Percentiles rank a stretch among this genome's conserved stretches.
phyloP scores from a whole-genome alignment of 1,140 invertebrate genomes.

The Drosophila virilis region DNA sequence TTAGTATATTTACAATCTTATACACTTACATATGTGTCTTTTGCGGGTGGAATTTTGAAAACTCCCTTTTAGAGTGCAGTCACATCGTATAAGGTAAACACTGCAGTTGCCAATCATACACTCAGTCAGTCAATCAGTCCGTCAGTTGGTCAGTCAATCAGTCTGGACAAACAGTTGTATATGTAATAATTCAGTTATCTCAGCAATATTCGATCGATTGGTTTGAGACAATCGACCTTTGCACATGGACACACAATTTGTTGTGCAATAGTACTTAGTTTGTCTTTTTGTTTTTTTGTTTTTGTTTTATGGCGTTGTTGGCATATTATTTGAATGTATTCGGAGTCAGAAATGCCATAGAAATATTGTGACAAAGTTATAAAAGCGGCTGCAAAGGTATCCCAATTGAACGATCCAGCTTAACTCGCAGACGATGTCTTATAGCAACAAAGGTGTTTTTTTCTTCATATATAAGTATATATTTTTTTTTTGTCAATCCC shows the following conservation, averaged over 20 bases:
- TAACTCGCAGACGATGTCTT: slow-evolving; percentile 32
- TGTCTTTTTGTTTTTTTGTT: no score
- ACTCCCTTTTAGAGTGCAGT: no score
- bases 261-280: not conserved
- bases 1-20: no score
- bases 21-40: no score
- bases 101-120: no score
- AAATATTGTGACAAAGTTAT: slow-evolving; percentile 54
- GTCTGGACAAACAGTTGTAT: no score
- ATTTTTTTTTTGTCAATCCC: slow-evolving; percentile 34
- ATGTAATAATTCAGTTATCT: no score
- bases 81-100: no score
- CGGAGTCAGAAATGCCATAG: slow-evolving; percentile 22
- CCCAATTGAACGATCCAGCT: slow-evolving; percentile 40
- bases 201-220: not conserved
- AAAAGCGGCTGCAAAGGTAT: slow-evolving; percentile 17
- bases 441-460: slow-evolving; percentile 37
- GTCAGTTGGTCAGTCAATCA: no score
- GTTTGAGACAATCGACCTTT: slow-evolving; percentile 10
- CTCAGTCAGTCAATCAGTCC: no score
- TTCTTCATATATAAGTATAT: not conserved
- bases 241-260: slow-evolving; percentile 15
- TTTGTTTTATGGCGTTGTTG: not conserved
- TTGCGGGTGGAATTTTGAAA: no score
- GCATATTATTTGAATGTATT: slow-evolving; percentile 13